phyloP scores from a whole-genome alignment of 2,888 invertebrate genomes.

The Rhagonycha fulva region DNA sequence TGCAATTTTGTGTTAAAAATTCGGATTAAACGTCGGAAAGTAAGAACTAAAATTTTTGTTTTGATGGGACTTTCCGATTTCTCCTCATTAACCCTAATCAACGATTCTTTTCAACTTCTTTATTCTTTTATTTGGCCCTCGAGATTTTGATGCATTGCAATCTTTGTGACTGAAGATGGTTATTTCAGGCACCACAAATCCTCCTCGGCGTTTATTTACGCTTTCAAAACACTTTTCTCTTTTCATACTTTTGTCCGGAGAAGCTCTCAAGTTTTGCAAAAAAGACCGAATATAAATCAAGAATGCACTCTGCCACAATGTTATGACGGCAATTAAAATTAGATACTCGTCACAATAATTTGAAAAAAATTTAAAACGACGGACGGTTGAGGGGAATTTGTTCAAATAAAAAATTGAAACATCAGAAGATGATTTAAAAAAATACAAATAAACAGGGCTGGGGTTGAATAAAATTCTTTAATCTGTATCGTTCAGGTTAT shows the following conservation, averaged over 20 bases:
- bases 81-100: neutral
- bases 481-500: no score
- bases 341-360: neutral
- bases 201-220: neutral
- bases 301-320: no score
- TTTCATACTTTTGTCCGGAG: neutral
- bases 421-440: no score
- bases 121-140: neutral
- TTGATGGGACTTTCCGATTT: neutral
- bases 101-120: neutral
- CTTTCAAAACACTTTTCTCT: neutral
- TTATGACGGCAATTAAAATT: no score
- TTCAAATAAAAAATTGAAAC: no score
- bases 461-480: no score
- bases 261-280: neutral
- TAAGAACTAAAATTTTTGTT: neutral
- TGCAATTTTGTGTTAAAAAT: neutral
- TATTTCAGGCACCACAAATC: neutral
- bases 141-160: neutral
- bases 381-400: no score
- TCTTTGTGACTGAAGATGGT: neutral
- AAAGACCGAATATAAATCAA: neutral
- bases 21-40: neutral
- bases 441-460: no score
- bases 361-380: no score